Base-by-base conservation (phyloP, 1,140 invertebrate genomes). In the Dryas iulia region DNA sequence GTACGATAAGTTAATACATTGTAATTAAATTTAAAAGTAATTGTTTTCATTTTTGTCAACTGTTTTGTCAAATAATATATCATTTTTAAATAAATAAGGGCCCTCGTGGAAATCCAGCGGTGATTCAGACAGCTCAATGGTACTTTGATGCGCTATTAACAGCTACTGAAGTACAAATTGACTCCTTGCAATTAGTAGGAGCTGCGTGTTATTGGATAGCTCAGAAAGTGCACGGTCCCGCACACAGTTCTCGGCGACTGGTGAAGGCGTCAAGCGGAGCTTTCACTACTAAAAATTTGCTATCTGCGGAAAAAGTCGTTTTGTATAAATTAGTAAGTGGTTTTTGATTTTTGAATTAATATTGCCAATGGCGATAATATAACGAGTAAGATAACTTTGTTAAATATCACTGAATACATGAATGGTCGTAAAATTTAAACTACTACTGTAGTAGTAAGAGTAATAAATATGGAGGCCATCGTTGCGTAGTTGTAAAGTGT, bases 131-230 rank as follows among this genome's bases (percentile, higher is more conserved):
- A 1, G 86, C 87, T 0, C 64, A 59, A 14, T 87, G 86, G 82
- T 89, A 83, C 30, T 54, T 89, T 1, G 85, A 90, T 26, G 57
- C 81, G 0, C 31, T 86, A 5, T 54, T 86, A 5, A 61, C 71
- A 2, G 54, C 56, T 0, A 59, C 31, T 1, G 18, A 71, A 0
- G 71, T 86, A 0, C 53, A 63, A 6, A 4, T 82, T 5, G 71
- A 82, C 1, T 71, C 81, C 6, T 54, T 90, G 31, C 87, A 90
- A 69, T 52, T 84, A 3, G 54, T 84, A 0, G 80, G 81, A 3
- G 74, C 83, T 0, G 85, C 86, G 1, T 84, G 84, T 35, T 90
- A 79, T 60, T 90, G 86, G 87, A 82, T 89, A 47, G 77, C 85
- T 0, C 76, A 80, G 62, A 90, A 90, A 57, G 57, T 81, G 1